Percentiles rank a stretch among this genome's conserved stretches.
Evolutionary conservation across 1,140 invertebrate species (phyloP).

Genomic region (Helicoverpa zea): DNA sequence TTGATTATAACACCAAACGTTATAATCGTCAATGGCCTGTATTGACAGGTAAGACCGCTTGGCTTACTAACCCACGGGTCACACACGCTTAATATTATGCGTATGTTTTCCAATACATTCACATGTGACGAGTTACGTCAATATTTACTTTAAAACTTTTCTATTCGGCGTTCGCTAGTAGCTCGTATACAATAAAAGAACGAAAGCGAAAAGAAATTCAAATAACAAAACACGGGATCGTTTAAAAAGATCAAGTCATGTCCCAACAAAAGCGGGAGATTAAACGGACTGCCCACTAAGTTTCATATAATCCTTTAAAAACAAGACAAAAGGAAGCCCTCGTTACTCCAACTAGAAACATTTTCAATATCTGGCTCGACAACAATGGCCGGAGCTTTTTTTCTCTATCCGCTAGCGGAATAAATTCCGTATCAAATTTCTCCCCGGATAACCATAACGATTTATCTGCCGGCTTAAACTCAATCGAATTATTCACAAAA

Average conservation of each 20-base stretch:
- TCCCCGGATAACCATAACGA: constrained; percentile 55
- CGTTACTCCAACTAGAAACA: constrained; percentile 68
- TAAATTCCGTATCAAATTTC: constrained; percentile 68
- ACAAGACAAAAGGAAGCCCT: constrained; percentile 67
- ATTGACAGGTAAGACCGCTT: constrained; percentile 54
- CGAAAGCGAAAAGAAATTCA: constrained; percentile 61
- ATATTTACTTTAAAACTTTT: constrained; percentile 69
- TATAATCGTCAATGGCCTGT: constrained; percentile 55
- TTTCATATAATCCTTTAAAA: constrained; percentile 72
- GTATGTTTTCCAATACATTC: constrained; percentile 64
- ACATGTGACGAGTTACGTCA: constrained; percentile 64
- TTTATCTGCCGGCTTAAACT: constrained; percentile 59
- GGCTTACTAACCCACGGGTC: constrained; percentile 74
- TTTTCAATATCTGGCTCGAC: constrained; percentile 77
- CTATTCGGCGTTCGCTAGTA: constrained; percentile 51
- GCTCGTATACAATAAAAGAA: constrained; percentile 53
- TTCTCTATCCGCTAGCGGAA: constrained; percentile 53
- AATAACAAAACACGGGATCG: constrained; percentile 51
- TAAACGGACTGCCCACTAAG: constrained; percentile 65
- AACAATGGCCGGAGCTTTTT: constrained; percentile 73
- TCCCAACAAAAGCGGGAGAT: constrained; percentile 62
- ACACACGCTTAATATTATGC: constrained; percentile 56
- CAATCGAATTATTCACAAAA: constrained; percentile 56
- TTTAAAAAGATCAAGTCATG: constrained; percentile 68
- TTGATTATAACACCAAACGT: constrained; percentile 63